A percentile compares a stretch with the other conserved stretches of the same genome.
phyloP scores from a whole-genome alignment of 2,888 invertebrate genomes.

The Geotrupes spiniger region DNA sequence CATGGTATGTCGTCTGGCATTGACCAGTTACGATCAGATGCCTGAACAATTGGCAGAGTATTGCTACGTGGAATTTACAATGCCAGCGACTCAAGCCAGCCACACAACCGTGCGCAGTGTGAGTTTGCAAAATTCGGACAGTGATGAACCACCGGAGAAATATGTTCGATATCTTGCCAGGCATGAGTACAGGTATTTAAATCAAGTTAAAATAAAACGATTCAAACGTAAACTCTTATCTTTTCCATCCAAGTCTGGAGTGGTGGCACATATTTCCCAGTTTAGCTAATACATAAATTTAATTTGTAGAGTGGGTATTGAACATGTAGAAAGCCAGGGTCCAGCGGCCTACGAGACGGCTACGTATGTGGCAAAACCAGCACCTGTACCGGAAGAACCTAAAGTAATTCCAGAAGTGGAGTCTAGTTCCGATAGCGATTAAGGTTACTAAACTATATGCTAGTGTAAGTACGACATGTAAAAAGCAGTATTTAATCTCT shows the following conservation, averaged over 20 bases:
- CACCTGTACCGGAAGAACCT: conserved; percentile 46
- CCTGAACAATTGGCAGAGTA: conserved; percentile 88
- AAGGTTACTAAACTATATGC: conserved; percentile 28
- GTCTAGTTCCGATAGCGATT: conserved; percentile 53
- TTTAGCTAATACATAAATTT: too few relatives aligned
- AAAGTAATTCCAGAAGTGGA: conserved; percentile 45
- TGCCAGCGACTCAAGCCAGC: conserved; percentile 95
- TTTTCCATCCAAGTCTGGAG: too few relatives aligned
- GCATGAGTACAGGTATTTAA: conserved; percentile 86
- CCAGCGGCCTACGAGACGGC: conserved; percentile 68
- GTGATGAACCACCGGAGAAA: conserved; percentile 93
- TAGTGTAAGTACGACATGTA: conserved; percentile 8
- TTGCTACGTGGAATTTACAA: conserved; percentile 94
- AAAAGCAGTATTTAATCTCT: conserved; percentile 8
- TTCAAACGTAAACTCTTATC: too few relatives aligned
- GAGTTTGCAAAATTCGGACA: conserved; percentile 80
- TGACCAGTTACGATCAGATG: conserved; percentile 96
- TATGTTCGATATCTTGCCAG: conserved; percentile 95
- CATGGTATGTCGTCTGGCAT: conserved; percentile 88
- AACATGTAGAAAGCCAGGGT: conserved; percentile 75
- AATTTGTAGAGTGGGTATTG: conserved; percentile 74
- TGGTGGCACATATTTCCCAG: too few relatives aligned
- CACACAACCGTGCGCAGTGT: conserved; percentile 96
- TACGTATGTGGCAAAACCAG: conserved; percentile 53
- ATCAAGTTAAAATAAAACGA: too few relatives aligned